Base-by-base conservation (phyloP, 2,888 invertebrate species). In the Cosmia pyralina region DNA sequence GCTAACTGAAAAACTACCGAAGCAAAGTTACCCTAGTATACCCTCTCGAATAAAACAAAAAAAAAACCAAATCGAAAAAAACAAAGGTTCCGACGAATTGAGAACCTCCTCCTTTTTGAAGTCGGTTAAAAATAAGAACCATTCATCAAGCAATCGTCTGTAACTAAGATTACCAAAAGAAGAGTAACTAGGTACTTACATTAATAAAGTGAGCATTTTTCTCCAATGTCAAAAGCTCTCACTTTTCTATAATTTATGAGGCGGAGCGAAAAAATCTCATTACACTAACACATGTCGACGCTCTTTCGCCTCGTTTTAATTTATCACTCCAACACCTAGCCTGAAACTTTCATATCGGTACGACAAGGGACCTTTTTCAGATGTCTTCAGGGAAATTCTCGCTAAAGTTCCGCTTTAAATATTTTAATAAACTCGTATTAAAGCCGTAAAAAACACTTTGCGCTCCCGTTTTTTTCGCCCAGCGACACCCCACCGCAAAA, bases 401-500 rank as follows among this genome's bases (percentile, higher is more conserved):
- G 89, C 90, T 90, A 94, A 96, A 96, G 93, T 95, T 95, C 84
- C 91, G 92, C 94, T 93, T 96, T 96, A 95, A 96, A 96, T 96
- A 96, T 95, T 96, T 95, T 95, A 96, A 96, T 96, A 95, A 96
- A 96, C 94, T 93, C 92, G 94, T 95, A 95, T 95, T 95, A 94
- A 92, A 94, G 93, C 92, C 93, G 95, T 95, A 95, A 95, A 95
- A 96, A 96, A 95, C 95, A 95, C 94, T 96, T 96, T 94, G 93
- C 90, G 88, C 90, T 88, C 88, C 89, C 93, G 92, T 94, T 95
- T 94, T 94, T 95, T 95, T 93, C 89, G 87, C 83, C 64, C 68
- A 69, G 87, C 88, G 90, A 89, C 92, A 91, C 93, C 94, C 91
- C 88, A 90, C 90, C 90, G 85, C 86, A 84, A 85, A 90, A 88